Percentiles rank a stretch among this genome's conserved stretches.
Evolutionary conservation across 2,797 vertebrate species (phyloP).

Genomic region (Phalloptychus januarius): DNA sequence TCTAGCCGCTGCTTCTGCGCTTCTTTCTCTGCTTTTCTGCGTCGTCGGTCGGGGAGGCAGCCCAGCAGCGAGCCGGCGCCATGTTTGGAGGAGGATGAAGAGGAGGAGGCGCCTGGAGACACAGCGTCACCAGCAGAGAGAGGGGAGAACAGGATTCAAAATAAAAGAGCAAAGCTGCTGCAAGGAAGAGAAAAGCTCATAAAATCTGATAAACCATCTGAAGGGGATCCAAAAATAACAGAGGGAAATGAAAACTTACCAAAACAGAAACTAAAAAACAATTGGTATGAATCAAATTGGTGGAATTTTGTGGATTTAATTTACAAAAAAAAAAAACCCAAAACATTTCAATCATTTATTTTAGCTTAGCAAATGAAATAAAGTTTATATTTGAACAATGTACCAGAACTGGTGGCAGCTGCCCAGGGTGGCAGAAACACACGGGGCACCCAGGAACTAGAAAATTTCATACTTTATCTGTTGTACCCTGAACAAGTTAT

Average conservation of each 20-base stretch:
- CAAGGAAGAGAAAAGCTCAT: background rate
- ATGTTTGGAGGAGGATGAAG: constrained; percentile 62
- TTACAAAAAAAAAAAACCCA: background rate
- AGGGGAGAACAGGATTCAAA: constrained; percentile 9
- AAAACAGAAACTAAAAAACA: background rate
- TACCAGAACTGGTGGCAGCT: no score
- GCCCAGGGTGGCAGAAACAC: no score
- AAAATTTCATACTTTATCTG: no score
- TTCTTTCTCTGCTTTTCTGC: constrained; percentile 44
- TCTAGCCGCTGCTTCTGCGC: constrained; percentile 30
- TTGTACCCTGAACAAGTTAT: no score
- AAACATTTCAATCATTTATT: background rate
- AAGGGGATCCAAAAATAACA: background rate
- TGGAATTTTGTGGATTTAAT: background rate
- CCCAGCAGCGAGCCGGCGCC: constrained; percentile 60
- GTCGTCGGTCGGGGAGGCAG: constrained; percentile 57
- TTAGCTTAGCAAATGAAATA: no score
- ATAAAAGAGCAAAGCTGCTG: constrained; percentile 12
- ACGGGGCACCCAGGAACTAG: no score
- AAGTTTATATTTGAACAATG: no score
- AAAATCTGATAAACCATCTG: background rate
- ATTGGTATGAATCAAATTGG: background rate
- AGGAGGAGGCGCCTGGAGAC: constrained; percentile 32
- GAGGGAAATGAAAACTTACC: background rate
- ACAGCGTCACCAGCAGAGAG: background rate